Conservation (phyloP, 2,888 invertebrate species). For the Steinernema carpocapsae region DNA sequence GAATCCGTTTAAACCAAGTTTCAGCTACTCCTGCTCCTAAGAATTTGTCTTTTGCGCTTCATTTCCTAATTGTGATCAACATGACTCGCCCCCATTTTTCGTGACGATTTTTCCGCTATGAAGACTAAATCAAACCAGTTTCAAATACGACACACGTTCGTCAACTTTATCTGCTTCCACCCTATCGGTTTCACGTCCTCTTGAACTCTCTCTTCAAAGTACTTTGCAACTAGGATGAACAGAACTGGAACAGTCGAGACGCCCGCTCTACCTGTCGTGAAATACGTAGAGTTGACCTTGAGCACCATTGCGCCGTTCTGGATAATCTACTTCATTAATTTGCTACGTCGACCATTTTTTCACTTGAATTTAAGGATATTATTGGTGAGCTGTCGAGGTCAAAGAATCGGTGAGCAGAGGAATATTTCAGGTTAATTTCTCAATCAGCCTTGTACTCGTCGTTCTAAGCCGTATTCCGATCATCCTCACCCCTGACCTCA, state of each 20-base stretch:
- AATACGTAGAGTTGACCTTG: not conserved
- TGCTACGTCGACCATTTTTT: conserved; percentile 2
- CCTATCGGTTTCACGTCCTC: no score
- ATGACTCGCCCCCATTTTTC: not conserved
- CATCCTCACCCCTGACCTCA: not conserved
- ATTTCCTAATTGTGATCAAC: not conserved
- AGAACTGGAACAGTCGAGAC: no score
- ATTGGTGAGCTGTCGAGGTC: not conserved
- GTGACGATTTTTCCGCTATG: no score
- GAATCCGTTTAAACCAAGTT: no score
- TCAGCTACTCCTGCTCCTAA: no score
- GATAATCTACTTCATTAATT: conserved; percentile 8
- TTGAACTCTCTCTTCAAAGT: no score
- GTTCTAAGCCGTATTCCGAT: not conserved
- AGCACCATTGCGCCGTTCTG: not conserved
- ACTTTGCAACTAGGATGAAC: no score
- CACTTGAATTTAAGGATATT: conserved; percentile 17
- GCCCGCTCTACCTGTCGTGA: not conserved
- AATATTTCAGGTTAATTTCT: not conserved
- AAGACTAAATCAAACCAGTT: no score
- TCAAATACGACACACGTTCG: no score
- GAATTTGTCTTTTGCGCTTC: no score
- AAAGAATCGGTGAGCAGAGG: no score
- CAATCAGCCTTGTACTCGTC: not conserved
- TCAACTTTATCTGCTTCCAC: no score